phyloP scores from a whole-genome alignment of 2,888 invertebrate species.

The Trisateles emortualis region DNA sequence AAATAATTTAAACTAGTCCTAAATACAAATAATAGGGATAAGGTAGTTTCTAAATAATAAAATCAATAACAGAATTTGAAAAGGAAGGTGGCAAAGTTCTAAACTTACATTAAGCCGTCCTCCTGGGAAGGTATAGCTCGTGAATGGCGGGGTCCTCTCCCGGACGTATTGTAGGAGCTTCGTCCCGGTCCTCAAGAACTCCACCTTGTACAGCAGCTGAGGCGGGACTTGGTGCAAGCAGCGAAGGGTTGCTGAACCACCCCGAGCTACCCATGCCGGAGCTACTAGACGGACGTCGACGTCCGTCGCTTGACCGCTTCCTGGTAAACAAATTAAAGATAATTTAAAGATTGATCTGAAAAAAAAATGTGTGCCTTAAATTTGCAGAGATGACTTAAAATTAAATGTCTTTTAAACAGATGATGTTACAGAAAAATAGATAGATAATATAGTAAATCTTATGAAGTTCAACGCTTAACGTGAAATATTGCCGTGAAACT shows the following conservation, averaged over 20 bases:
- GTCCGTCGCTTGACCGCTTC: slow-evolving; percentile 80
- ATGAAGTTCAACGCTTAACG: no score
- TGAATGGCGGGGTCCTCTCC: slow-evolving; percentile 91
- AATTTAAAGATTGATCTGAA: not conserved
- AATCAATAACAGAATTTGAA: not conserved
- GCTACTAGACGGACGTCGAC: slow-evolving; percentile 89
- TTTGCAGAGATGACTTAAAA: no score
- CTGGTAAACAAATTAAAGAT: slow-evolving; percentile 49
- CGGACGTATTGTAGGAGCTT: slow-evolving; percentile 93
- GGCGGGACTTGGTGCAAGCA: slow-evolving; percentile 92
- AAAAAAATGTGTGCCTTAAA: no score
- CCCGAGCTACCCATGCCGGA: slow-evolving; percentile 91
- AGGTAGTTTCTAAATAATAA: no score
- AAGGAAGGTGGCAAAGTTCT: not conserved
- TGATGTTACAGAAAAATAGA: no score
- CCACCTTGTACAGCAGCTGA: slow-evolving; percentile 92
- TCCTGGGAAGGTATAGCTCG: slow-evolving; percentile 88
- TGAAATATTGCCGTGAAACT: no score
- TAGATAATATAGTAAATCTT: no score
- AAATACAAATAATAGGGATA: no score
- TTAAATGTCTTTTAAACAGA: no score
- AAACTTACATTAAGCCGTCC: slow-evolving; percentile 91
- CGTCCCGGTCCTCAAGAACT: slow-evolving; percentile 81
- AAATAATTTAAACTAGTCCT: no score
- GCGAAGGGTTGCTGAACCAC: slow-evolving; percentile 90